phyloP scores from a whole-genome alignment of 2,888 invertebrate genomes.

The Hyposoter didymator region DNA sequence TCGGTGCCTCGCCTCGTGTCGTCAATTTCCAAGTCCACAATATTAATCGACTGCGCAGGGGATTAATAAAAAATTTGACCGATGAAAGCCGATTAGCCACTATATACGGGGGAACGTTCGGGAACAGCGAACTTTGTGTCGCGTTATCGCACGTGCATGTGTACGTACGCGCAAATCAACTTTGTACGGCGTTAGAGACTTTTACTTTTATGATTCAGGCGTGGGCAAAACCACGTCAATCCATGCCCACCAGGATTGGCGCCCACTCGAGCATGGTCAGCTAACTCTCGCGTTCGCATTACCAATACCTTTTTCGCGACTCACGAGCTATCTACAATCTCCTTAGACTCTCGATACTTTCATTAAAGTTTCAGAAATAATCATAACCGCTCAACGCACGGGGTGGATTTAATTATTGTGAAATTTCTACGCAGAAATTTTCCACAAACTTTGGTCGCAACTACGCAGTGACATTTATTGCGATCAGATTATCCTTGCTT shows the following conservation, averaged over 20 bases:
- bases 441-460: background rate
- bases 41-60: background rate
- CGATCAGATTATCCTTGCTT: background rate
- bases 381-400: background rate
- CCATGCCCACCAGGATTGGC: conserved; percentile 74
- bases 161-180: conserved; percentile 65
- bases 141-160: conserved; percentile 51
- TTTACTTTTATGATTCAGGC: conserved; percentile 79
- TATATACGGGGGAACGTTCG: conserved; percentile 46
- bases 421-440: background rate
- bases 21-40: conserved; percentile 3
- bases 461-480: background rate
- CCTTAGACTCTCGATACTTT: conserved; percentile 61
- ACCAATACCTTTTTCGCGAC: conserved; percentile 60
- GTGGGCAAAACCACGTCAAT: conserved; percentile 75
- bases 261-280: conserved; percentile 74
- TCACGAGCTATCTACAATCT: conserved; percentile 58
- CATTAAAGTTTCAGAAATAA: conserved; percentile 48
- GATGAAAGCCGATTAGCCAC: conserved; percentile 21
- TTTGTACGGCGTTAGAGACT: conserved; percentile 69
- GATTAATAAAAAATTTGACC: conserved; percentile 29
- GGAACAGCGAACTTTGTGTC: conserved; percentile 18
- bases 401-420: background rate
- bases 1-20: background rate
- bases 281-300: conserved; percentile 57